Evolutionary conservation across 2,888 invertebrate genomes (phyloP).

Genomic region (Bugula neritina): DNA sequence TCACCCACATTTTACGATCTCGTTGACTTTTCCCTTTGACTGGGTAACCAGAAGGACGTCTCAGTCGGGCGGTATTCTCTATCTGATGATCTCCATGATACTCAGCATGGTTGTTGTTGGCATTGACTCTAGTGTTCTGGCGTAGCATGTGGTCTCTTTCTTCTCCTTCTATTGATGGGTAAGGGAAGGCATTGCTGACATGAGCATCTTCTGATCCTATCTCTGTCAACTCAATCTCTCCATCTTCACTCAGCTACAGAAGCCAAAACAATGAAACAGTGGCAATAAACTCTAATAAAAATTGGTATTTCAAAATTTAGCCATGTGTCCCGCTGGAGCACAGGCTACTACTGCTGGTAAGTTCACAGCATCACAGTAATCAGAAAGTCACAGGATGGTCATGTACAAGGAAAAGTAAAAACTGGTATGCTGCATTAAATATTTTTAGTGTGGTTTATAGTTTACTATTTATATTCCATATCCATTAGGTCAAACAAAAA

Average conservation of each 20-base stretch:
- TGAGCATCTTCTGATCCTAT: neutral
- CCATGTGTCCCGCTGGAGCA: too few relatives aligned
- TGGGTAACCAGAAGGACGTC: neutral
- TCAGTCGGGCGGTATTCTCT: neutral
- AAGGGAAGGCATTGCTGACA: constrained; percentile 14
- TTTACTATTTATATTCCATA: too few relatives aligned
- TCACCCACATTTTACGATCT: constrained; percentile 34
- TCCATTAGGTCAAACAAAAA: too few relatives aligned
- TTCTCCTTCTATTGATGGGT: neutral
- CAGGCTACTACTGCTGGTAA: too few relatives aligned
- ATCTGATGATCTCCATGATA: neutral
- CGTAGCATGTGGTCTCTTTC: constrained; percentile 5
- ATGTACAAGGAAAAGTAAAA: too few relatives aligned
- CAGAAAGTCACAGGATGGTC: too few relatives aligned
- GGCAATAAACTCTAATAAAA: too few relatives aligned
- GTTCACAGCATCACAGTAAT: too few relatives aligned
- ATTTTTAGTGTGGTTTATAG: too few relatives aligned
- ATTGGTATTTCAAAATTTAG: too few relatives aligned
- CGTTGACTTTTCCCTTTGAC: neutral
- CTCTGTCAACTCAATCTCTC: constrained; percentile 15
- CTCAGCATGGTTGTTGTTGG: constrained; percentile 20
- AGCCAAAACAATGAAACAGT: too few relatives aligned
- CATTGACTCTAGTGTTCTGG: neutral
- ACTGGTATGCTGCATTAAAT: too few relatives aligned
- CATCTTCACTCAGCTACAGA: constrained; percentile 2